Conservation (phyloP, 2,797 vertebrate genomes). For the Sphenodon punctatus region DNA sequence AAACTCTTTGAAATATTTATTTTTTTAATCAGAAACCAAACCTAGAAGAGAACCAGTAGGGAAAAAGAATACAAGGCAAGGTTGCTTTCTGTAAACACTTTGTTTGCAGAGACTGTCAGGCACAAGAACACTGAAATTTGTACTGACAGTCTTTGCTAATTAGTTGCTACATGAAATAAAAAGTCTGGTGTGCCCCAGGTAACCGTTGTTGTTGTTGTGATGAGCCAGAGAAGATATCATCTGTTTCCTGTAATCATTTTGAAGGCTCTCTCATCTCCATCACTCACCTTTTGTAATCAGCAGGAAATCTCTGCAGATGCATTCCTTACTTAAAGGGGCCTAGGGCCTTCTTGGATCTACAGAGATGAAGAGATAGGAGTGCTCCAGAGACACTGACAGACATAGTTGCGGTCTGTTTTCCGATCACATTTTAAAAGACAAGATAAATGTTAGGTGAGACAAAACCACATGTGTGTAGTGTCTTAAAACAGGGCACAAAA, state of each 20-base stretch:
- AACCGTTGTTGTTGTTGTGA: constrained; percentile 54
- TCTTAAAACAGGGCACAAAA: background rate
- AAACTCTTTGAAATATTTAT: constrained; percentile 57
- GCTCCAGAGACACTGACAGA: background rate
- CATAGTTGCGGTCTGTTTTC: background rate
- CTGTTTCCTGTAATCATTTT: constrained; percentile 74
- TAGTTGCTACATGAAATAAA: constrained; percentile 54
- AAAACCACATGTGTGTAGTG: background rate
- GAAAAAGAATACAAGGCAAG: constrained; percentile 50
- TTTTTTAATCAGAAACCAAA: constrained; percentile 31
- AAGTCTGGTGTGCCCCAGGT: constrained; percentile 52
- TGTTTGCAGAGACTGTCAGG: constrained; percentile 29
- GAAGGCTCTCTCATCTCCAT: constrained; percentile 76
- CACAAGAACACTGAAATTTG: constrained; percentile 42
- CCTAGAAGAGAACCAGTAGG: constrained; percentile 30
- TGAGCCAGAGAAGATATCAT: constrained; percentile 67
- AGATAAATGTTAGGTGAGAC: background rate
- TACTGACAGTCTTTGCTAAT: constrained; percentile 45
- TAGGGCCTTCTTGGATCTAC: constrained; percentile 5
- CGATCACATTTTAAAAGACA: background rate
- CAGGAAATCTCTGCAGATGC: constrained; percentile 77
- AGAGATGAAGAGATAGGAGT: background rate
- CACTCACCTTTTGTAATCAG: constrained; percentile 81
- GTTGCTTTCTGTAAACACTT: constrained; percentile 18
- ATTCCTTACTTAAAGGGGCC: constrained; percentile 46